Conservation (phyloP, 1,140 invertebrate genomes). For the Pantala flavescens region DNA sequence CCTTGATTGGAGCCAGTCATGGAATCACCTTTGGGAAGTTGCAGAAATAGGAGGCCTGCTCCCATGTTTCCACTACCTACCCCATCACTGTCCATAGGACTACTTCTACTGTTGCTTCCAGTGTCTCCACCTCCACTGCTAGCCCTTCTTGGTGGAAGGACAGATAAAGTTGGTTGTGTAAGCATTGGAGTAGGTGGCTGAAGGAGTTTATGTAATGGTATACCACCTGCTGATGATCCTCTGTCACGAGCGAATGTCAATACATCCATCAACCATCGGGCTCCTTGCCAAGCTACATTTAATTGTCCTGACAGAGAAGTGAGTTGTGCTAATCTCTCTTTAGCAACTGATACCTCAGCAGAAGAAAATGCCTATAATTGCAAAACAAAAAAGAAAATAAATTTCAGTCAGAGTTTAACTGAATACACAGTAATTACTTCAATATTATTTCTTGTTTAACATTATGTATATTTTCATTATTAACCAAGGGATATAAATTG, state of each 20-base stretch:
- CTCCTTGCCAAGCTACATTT: constrained; percentile 80
- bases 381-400: constrained; percentile 13
- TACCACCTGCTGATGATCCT: constrained; percentile 27
- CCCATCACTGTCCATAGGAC: neutral
- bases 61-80: neutral
- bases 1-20: neutral
- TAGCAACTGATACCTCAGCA: constrained; percentile 71
- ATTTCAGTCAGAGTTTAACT: neutral
- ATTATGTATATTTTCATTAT: neutral
- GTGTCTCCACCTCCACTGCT: constrained; percentile 10
- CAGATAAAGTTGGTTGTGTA: constrained; percentile 14
- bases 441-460: neutral
- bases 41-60: neutral
- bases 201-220: neutral
- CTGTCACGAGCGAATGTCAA: constrained; percentile 85
- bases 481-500: too few species aligned
- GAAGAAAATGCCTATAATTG: constrained; percentile 69
- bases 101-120: neutral
- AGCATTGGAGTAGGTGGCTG: constrained; percentile 4
- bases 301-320: constrained; percentile 71
- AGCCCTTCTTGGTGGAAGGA: neutral
- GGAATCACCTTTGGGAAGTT: neutral
- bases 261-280: constrained; percentile 90
- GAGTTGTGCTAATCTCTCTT: constrained; percentile 67
- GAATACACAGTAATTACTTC: too few species aligned